Conservation (phyloP, 2,888 invertebrate genomes). For the Pyrrhia umbra region DNA sequence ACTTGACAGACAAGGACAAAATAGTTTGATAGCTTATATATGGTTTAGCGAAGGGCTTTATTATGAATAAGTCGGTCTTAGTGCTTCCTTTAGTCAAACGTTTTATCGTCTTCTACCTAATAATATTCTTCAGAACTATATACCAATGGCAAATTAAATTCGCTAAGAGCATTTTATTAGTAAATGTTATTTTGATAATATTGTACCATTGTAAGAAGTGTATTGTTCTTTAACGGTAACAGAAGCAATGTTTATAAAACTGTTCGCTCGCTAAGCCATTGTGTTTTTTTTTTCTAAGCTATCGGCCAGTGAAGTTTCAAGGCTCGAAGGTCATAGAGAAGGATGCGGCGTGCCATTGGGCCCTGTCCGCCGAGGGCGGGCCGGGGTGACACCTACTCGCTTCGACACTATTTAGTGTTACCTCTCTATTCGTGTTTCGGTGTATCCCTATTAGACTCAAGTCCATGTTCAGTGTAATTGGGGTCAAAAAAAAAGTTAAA, state of each 20-base stretch:
- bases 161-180: conserved; percentile 51
- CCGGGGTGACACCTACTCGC: conserved; percentile 61
- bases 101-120: not conserved
- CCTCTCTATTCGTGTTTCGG: conserved; percentile 7
- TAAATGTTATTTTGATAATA: conserved; percentile 26
- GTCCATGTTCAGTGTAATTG: conserved; percentile 29
- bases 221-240: conserved; percentile 49
- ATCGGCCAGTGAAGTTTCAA: conserved; percentile 61
- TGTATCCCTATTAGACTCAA: not conserved
- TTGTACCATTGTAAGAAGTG: conserved; percentile 36
- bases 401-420: conserved; percentile 23
- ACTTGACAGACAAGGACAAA: no score
- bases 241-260: conserved; percentile 39
- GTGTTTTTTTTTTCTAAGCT: conserved; percentile 54
- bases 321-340: conserved; percentile 62
- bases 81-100: no score
- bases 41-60: no score
- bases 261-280: conserved; percentile 67
- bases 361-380: conserved; percentile 70
- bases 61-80: no score
- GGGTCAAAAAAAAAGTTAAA: conserved; percentile 26
- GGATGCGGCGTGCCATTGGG: conserved; percentile 72
- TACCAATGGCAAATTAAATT: conserved; percentile 41
- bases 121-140: conserved; percentile 2
- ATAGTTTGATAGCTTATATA: no score